Evolutionary conservation across 2,888 invertebrate species (phyloP).

Genomic region (Metalampra italica): DNA sequence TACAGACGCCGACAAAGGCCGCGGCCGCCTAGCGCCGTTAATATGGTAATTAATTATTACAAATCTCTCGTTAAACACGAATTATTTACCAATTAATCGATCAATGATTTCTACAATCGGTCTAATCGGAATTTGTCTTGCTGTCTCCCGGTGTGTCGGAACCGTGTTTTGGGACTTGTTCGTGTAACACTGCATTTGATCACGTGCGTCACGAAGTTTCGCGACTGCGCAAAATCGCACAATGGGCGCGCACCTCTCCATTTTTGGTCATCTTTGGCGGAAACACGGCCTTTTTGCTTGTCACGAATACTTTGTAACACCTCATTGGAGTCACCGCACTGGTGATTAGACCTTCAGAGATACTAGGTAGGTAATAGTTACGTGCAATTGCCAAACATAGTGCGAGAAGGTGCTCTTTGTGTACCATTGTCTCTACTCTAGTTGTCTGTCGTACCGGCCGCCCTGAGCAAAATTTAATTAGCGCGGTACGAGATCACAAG

Average conservation of each 20-base stretch:
- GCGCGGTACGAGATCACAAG: slow-evolving; percentile 68
- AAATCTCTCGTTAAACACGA: slow-evolving; percentile 59
- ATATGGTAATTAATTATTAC: slow-evolving; percentile 76
- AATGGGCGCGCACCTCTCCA: slow-evolving; percentile 49
- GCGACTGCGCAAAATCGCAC: slow-evolving; percentile 42
- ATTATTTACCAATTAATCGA: slow-evolving; percentile 60
- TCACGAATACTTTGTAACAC: slow-evolving; percentile 56
- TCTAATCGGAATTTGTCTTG: slow-evolving; percentile 7
- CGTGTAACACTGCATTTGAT: slow-evolving; percentile 43
- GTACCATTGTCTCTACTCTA: slow-evolving; percentile 15
- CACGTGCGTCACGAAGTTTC: slow-evolving; percentile 46
- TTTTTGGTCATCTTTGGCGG: slow-evolving; percentile 52
- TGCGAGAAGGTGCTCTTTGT: slow-evolving; percentile 17
- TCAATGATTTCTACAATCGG: slow-evolving; percentile 14
- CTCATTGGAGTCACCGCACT: slow-evolving; percentile 31
- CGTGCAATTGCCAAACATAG: slow-evolving; percentile 27
- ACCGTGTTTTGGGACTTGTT: slow-evolving; percentile 20
- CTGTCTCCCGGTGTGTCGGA: slow-evolving; percentile 16
- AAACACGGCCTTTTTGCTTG: slow-evolving; percentile 52
- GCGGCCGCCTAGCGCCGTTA: slow-evolving; percentile 66
- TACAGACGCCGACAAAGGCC: slow-evolving; percentile 68
- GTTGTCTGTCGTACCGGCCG: slow-evolving; percentile 10
- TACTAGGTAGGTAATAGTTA: slow-evolving; percentile 15
- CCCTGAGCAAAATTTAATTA: slow-evolving; percentile 38
- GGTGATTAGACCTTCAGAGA: slow-evolving; percentile 30